Evolutionary conservation across 2,888 invertebrate species (phyloP), one percentile per base, ranked within the genome.

Genomic region (Drosophila macrospina): DNA sequence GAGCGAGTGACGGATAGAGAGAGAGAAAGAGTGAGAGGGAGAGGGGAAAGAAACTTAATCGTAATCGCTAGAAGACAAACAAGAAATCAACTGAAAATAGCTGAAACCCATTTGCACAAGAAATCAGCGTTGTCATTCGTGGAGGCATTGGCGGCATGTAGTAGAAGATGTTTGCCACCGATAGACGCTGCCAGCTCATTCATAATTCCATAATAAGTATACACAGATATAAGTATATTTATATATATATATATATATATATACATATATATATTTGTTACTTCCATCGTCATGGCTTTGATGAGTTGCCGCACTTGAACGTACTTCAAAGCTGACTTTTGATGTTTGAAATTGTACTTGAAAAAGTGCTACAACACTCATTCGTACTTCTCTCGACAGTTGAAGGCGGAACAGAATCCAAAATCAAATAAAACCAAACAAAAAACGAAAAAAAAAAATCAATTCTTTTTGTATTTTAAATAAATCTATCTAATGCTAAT

Each of bases 241-340:
- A 28, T 28, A 28, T 4, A 5, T 7, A 28, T 28, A 37, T 45
- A 26, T 28, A 15, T 50, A 32, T 32, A 16, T 32, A 48, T 26
- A 32, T 36, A 52, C 39, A n/a, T 54, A 60, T 77, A 42, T 51
- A 16, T 28, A 28, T 34, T 48, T 26, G 45, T 65, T 66, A 37
- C 36, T 44, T 54, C 50, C 52, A 59, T 66, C 52, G 76, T 54
- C 44, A 56, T 32, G 28, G 45, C 86, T 82, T 88, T 88, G 83
- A 86, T 86, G 85, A 86, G 79, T 80, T 85, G 89, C 87, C 88
- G 82, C 87, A 88, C 88, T 82, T 61, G 69, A 86, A 60, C 62
- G 75, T 71, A 85, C 80, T 80, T 69, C 59, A 86, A 51, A 76
- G 47, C 52, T 76, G 80, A 76, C 83, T 88, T 78, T 73, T 88